phyloP scores from a whole-genome alignment of 2,797 vertebrate genomes.

The Momotus momota region DNA sequence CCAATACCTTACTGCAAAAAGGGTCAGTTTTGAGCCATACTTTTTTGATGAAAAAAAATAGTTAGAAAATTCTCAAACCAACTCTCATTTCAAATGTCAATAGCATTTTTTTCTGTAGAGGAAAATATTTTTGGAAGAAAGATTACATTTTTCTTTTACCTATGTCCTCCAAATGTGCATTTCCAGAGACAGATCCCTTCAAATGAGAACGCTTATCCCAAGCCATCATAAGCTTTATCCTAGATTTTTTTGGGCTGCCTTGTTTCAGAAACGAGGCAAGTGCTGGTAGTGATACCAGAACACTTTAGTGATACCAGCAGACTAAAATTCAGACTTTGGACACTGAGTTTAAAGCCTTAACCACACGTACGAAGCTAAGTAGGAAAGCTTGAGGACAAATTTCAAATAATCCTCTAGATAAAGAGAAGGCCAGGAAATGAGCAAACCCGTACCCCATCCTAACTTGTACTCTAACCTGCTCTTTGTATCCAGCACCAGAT shows the following conservation, averaged over 20 bases:
- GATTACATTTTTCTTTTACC: background rate
- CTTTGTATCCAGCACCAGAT: background rate
- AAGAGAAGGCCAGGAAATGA: background rate
- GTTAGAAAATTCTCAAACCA: background rate
- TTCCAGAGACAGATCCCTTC: background rate
- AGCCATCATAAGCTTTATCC: background rate
- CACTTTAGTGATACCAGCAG: too few relatives aligned
- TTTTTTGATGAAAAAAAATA: background rate
- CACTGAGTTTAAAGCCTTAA: background rate
- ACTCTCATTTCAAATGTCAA: background rate
- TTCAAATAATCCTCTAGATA: background rate
- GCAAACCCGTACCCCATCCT: background rate
- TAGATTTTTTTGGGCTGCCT: background rate
- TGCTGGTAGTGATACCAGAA: background rate
- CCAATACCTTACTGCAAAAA: background rate
- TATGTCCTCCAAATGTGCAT: background rate
- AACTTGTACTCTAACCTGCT: background rate
- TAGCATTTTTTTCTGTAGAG: background rate
- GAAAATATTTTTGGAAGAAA: background rate
- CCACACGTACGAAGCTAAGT: background rate
- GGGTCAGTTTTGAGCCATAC: background rate
- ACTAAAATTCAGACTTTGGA: background rate
- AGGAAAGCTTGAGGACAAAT: background rate
- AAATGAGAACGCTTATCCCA: background rate
- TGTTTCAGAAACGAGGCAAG: background rate